phyloP scores from a whole-genome alignment of 2,797 vertebrate genomes.

The Psittacula derbiana region DNA sequence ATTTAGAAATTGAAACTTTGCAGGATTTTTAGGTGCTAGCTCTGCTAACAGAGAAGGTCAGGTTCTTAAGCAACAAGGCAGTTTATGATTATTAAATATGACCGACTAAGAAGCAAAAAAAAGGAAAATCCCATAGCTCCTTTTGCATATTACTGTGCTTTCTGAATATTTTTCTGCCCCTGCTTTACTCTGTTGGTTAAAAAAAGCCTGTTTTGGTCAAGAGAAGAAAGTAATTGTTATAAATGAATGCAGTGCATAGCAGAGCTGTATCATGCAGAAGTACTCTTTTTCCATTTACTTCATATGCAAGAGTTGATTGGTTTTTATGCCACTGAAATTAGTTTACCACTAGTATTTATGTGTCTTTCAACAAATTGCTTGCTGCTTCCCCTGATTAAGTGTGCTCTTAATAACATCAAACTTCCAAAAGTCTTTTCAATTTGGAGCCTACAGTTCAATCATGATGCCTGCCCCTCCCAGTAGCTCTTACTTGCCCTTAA shows the following conservation, averaged over 20 bases:
- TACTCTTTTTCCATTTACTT: not conserved
- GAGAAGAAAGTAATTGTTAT: slow-evolving; percentile 6
- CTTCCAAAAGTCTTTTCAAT: slow-evolving; percentile 57
- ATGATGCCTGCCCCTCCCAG: slow-evolving; percentile 26
- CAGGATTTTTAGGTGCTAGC: slow-evolving; percentile 43
- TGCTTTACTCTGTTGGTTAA: not conserved
- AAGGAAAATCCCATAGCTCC: not conserved
- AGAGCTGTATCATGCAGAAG: not conserved
- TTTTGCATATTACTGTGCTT: not conserved
- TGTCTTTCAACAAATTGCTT: slow-evolving; percentile 67
- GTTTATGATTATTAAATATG: slow-evolving; percentile 56
- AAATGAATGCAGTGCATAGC: not conserved
- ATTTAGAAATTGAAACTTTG: slow-evolving; percentile 69
- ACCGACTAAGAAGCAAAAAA: not conserved
- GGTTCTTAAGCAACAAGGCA: slow-evolving; percentile 38
- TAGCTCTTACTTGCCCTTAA: slow-evolving; percentile 42
- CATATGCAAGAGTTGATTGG: slow-evolving; percentile 49
- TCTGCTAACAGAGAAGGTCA: slow-evolving; percentile 54
- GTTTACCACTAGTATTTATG: slow-evolving; percentile 66
- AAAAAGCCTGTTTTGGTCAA: not conserved
- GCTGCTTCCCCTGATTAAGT: slow-evolving; percentile 69
- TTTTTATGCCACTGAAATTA: slow-evolving; percentile 54
- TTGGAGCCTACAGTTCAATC: slow-evolving; percentile 54
- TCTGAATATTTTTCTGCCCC: not conserved
- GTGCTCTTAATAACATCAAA: slow-evolving; percentile 46